phyloP scores from a whole-genome alignment of 2,888 invertebrate species.

The Diabrotica balteata region DNA sequence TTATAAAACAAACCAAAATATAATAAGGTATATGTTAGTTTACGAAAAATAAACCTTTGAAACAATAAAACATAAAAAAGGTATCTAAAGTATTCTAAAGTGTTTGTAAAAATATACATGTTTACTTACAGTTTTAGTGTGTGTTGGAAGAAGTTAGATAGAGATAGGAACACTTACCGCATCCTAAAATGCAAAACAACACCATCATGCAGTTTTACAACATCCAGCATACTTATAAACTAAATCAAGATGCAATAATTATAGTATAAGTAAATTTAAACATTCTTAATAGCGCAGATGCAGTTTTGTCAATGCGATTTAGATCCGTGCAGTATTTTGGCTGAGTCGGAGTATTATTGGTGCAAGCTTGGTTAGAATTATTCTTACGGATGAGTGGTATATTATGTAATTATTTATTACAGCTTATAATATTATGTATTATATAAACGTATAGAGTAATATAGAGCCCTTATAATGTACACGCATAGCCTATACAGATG shows the following conservation, averaged over 20 bases:
- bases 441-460: too few species aligned
- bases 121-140: slow-evolving; percentile 52
- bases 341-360: slow-evolving; percentile 9
- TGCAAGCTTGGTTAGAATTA: slow-evolving; percentile 14
- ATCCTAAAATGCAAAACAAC: slow-evolving; percentile 61
- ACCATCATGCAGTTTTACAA: slow-evolving; percentile 57
- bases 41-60: background rate
- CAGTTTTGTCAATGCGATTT: slow-evolving; percentile 19
- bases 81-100: slow-evolving; percentile 17
- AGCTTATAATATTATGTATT: too few species aligned
- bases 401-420: too few species aligned
- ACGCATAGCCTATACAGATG: too few species aligned
- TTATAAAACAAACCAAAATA: too few species aligned
- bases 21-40: too few species aligned
- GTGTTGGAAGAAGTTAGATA: slow-evolving; percentile 37
- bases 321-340: slow-evolving; percentile 19
- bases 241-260: slow-evolving; percentile 28
- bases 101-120: slow-evolving; percentile 42
- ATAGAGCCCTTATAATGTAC: too few species aligned
- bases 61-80: slow-evolving; percentile 4
- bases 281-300: slow-evolving; percentile 21
- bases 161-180: slow-evolving; percentile 59
- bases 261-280: slow-evolving; percentile 21
- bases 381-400: too few species aligned
- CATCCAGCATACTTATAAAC: slow-evolving; percentile 38